Evolutionary conservation across 2,888 invertebrate genomes (phyloP), one percentile per base, ranked within the genome.

Genomic region (Agrochola lota): DNA sequence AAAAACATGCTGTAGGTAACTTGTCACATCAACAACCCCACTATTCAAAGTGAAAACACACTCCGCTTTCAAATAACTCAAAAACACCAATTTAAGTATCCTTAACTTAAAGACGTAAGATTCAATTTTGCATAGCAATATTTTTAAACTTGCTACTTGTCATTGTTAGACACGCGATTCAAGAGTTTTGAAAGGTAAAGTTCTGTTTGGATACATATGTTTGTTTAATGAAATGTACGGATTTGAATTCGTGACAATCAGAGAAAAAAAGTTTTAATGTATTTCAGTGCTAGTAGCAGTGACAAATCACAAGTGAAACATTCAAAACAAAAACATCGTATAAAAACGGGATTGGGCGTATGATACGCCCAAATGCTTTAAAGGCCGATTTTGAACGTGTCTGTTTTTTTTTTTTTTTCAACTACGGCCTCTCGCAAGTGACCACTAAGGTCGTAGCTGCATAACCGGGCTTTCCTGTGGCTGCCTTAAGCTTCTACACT

Each of bases 101-200:
- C 55, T 73, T 78, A 77, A 57, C 72, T n/a, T 40, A 64, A 78
- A 64, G 62, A 23, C 0, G 60, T 81, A 83, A 64, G 69, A 77
- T 79, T 83, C 43, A 73, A 43, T 64, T 77, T 83, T 71, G 70
- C 60, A 66, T 62, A 64, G 57, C 70, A 62, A 71, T 71, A 35
- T 82, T 71, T 23, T 23, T 35, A 70, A n/a, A n/a, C n/a, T n/a
- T n/a, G 55, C 20, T 67, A n/a, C 52, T 71, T 81, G 73, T 71
- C 85, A 87, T 90, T 85, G 85, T 80, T 62, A 77, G 77, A 78
- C 92, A 93, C 92, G 92, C 92, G 85, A 92, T 91, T 87, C 82
- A 80, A 86, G 74, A 90, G 85, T 91, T 91, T 88, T 74, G 87
- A 71, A 85, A 85, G 80, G 81, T 84, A 82, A 84, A 85, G 68